Evolutionary conservation across 2,113 vertebrate genomes (phyloP).

Genomic region (Notechis scutatus): DNA sequence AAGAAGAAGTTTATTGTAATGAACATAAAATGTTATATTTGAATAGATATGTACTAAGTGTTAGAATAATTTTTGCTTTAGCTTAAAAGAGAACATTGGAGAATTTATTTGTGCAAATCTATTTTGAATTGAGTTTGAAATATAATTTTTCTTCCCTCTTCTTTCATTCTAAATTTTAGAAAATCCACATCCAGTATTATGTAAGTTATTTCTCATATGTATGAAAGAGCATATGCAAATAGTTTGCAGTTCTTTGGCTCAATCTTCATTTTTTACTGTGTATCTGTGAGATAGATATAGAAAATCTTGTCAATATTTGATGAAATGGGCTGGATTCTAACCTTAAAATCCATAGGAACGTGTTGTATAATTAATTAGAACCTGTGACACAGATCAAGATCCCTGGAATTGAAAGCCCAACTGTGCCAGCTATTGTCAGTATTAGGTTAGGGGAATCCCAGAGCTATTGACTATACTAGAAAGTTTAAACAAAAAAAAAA

Average conservation of each 20-base stretch:
- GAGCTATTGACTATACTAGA: neutral
- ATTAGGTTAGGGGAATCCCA: neutral
- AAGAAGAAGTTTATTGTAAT: neutral
- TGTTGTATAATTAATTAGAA: neutral
- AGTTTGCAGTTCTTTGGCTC: neutral
- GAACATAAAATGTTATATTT: neutral
- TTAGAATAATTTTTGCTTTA: neutral
- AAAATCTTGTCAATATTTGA: neutral
- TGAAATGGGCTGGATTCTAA: neutral
- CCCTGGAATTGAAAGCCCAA: neutral
- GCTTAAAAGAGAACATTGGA: neutral
- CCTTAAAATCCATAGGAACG: neutral
- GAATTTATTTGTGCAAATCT: neutral
- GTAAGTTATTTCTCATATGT: neutral
- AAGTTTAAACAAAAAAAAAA: neutral
- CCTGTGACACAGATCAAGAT: neutral
- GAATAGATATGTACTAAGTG: neutral
- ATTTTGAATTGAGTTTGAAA: neutral
- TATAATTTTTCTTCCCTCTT: neutral
- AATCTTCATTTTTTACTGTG: neutral
- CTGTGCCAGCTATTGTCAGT: neutral
- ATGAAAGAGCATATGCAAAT: neutral
- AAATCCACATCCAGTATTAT: neutral
- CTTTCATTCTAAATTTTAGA: neutral
- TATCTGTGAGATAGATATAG: neutral